Conservation (phyloP, 2,113 vertebrate species). For the Leuciscus idus region DNA sequence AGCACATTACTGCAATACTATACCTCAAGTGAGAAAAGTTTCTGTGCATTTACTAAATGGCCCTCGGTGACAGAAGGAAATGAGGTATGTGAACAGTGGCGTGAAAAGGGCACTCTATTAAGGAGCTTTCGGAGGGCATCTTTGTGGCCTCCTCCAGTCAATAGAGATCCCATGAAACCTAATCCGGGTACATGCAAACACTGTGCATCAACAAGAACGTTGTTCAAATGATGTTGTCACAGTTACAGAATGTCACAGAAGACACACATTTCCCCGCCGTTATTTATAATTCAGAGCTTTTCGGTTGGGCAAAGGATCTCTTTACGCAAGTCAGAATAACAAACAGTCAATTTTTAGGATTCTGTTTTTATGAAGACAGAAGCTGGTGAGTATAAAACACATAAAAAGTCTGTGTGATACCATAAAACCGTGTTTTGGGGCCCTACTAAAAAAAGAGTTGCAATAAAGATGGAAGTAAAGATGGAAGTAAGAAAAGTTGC, state of each 20-base stretch:
- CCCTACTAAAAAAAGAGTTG: conserved; percentile 3
- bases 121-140: not conserved
- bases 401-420: not conserved
- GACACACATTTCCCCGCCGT: not conserved
- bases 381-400: not conserved
- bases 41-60: conserved; percentile 36
- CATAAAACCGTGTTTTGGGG: not conserved
- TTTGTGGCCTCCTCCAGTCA: not conserved
- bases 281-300: conserved; percentile 30
- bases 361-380: conserved; percentile 12
- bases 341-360: conserved; percentile 5
- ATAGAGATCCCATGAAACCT: not conserved
- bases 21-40: conserved; percentile 33
- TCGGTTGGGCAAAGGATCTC: not conserved
- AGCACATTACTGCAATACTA: conserved; percentile 18
- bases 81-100: conserved; percentile 18
- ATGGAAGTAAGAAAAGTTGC: not conserved
- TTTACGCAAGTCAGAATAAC: conserved; percentile 26
- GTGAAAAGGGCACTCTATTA: conserved; percentile 34
- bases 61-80: conserved; percentile 29
- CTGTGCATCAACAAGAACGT: not conserved
- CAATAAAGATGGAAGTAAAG: conserved; percentile 5
- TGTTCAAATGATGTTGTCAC: conserved; percentile 14
- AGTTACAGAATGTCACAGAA: not conserved
- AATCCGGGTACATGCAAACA: not conserved